Percentiles rank a stretch among this genome's conserved stretches.
phyloP scores from a whole-genome alignment of 2,113 vertebrate species.

The Eublepharis macularius region DNA sequence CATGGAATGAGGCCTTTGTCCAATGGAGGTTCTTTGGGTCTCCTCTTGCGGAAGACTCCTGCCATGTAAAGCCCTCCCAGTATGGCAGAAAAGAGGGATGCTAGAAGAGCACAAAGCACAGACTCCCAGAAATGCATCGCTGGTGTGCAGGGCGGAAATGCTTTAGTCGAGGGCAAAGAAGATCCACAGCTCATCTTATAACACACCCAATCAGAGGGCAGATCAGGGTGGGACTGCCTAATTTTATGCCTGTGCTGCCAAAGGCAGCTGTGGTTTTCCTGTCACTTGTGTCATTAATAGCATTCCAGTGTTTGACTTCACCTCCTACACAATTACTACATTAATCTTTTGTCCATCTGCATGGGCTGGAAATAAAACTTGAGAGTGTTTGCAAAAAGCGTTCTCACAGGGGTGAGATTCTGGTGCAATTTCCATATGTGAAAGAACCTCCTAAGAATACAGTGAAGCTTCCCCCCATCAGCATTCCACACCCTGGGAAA shows the following conservation, averaged over 20 bases:
- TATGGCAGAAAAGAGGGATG: neutral
- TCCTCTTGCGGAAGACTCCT: slow-evolving; percentile 67
- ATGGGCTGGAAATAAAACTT: too few species aligned
- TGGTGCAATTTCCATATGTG: too few species aligned
- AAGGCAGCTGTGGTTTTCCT: neutral
- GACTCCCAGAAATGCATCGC: slow-evolving; percentile 71
- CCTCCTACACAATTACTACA: too few species aligned
- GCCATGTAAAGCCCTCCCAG: slow-evolving; percentile 72
- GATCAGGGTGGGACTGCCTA: neutral
- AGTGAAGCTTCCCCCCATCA: too few species aligned
- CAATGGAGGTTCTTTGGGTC: slow-evolving; percentile 80
- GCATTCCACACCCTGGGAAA: too few species aligned
- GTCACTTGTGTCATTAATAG: neutral
- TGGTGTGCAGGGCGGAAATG: neutral
- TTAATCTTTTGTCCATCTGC: too few species aligned
- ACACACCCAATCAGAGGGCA: neutral
- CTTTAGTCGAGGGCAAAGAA: too few species aligned
- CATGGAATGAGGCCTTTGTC: slow-evolving; percentile 83
- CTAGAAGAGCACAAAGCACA: slow-evolving; percentile 63
- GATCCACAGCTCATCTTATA: neutral
- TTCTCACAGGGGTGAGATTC: too few species aligned
- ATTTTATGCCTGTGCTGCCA: neutral
- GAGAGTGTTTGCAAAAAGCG: too few species aligned
- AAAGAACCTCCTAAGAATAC: too few species aligned
- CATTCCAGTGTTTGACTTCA: neutral